Conservation (phyloP, 2,113 vertebrate species). For the Clinocottus analis region DNA sequence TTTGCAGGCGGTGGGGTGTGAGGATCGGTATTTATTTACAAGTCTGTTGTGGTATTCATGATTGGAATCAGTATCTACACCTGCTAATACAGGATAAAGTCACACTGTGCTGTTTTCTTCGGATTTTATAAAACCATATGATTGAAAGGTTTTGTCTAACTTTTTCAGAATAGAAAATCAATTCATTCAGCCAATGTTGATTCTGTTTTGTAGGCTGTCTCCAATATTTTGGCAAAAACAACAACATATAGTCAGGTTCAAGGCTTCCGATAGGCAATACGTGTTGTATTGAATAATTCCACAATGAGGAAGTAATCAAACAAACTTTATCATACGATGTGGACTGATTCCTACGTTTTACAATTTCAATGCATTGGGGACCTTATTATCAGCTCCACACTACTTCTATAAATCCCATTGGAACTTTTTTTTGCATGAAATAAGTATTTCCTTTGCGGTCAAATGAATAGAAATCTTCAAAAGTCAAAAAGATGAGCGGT, state of each 20-base stretch:
- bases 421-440: constrained; percentile 39
- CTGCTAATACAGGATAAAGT: neutral
- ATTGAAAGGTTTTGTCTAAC: neutral
- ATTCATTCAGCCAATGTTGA: no score
- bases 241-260: neutral
- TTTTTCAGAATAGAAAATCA: no score
- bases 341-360: no score
- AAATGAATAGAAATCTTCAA: constrained; percentile 59
- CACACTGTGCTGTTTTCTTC: constrained; percentile 9
- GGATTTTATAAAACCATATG: constrained; percentile 8
- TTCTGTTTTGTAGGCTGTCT: neutral
- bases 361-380: constrained; percentile 12
- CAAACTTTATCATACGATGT: neutral
- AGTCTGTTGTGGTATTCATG: neutral
- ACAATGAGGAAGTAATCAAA: constrained; percentile 23
- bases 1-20: neutral
- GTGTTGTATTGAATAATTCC: constrained; percentile 25
- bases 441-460: constrained; percentile 34
- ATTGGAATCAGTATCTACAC: constrained; percentile 2
- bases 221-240: neutral
- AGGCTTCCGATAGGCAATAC: neutral
- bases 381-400: constrained; percentile 17
- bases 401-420: constrained; percentile 18
- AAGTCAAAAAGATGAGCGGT: constrained; percentile 59
- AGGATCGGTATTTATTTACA: constrained; percentile 16